A percentile compares a stretch with the other conserved stretches of the same genome.
phyloP scores from a whole-genome alignment of 2,888 invertebrate species.

The Megalurothrips usitatus region DNA sequence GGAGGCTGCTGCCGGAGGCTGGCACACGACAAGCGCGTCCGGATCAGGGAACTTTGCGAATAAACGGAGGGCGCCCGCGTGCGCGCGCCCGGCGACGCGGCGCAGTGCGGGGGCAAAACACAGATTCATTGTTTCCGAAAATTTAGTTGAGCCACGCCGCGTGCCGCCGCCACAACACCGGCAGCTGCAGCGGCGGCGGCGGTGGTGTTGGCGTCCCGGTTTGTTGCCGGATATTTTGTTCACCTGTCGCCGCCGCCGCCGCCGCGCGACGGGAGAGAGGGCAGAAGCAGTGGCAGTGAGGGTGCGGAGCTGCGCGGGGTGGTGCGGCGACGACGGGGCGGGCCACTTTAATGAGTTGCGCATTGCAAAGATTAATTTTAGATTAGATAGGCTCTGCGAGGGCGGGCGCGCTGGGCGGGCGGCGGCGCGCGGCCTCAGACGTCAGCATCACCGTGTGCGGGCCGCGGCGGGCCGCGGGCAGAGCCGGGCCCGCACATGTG shows the following conservation, averaged over 20 bases:
- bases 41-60: conserved; percentile 11
- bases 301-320: neutral
- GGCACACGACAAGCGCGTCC: neutral
- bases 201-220: no score
- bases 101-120: neutral
- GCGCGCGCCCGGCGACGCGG: neutral
- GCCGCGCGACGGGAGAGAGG: neutral
- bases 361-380: conserved; percentile 19
- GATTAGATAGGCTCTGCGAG: neutral
- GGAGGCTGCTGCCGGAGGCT: neutral
- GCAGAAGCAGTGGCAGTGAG: neutral
- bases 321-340: neutral
- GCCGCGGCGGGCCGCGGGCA: no score
- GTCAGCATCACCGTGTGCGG: no score
- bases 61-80: neutral
- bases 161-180: neutral
- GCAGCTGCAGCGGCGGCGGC: no score
- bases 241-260: no score
- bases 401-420: no score
- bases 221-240: no score
- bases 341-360: conserved; percentile 21
- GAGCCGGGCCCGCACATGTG: no score
- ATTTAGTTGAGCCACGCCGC: neutral
- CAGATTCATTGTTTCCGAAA: conserved; percentile 22
- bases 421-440: no score